These are phyloP conservation scores for Chanos chanos DNA, from an alignment of 2,797 vertebrate genomes.

Conservation along the genomic window DNA sequence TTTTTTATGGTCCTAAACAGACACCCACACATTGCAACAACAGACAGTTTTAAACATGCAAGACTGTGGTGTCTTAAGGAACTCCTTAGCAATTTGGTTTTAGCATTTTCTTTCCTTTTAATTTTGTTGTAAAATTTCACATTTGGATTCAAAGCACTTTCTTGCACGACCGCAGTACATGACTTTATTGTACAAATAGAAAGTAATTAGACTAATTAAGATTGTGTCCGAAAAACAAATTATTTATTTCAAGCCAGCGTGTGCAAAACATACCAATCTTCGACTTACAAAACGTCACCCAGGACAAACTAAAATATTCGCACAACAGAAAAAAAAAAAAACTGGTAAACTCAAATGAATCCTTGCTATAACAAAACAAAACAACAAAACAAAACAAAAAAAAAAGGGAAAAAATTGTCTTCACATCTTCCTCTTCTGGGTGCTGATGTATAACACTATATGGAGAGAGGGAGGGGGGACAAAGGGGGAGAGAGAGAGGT, in stretches of 20 bases:
- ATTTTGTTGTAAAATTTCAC: no score
- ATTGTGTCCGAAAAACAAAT: constrained; percentile 16
- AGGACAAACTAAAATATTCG: constrained; percentile 15
- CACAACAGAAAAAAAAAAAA: constrained; percentile 45
- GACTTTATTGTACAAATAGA: no score
- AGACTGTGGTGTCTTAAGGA: no score
- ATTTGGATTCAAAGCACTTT: no score
- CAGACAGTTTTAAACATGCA: no score
- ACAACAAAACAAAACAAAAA: constrained; percentile 34
- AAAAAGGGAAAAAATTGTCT: constrained; percentile 38
- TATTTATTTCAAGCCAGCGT: constrained; percentile 58
- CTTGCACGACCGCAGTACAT: no score
- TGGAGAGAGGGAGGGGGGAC: not conserved
- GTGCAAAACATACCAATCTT: constrained; percentile 49
- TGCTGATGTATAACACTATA: constrained; percentile 97
- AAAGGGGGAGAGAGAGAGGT: no score
- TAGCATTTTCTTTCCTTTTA: no score
- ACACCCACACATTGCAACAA: no score
- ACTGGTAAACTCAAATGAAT: constrained; percentile 4
- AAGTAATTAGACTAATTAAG: not conserved
- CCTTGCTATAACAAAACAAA: constrained; percentile 10
- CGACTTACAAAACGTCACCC: constrained; percentile 36
- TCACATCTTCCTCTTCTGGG: constrained; percentile 99
- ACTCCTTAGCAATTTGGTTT: no score
- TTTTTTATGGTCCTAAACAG: no score